Evolutionary conservation across 2,888 invertebrate species (phyloP).

Genomic region (Athalia cordata): DNA sequence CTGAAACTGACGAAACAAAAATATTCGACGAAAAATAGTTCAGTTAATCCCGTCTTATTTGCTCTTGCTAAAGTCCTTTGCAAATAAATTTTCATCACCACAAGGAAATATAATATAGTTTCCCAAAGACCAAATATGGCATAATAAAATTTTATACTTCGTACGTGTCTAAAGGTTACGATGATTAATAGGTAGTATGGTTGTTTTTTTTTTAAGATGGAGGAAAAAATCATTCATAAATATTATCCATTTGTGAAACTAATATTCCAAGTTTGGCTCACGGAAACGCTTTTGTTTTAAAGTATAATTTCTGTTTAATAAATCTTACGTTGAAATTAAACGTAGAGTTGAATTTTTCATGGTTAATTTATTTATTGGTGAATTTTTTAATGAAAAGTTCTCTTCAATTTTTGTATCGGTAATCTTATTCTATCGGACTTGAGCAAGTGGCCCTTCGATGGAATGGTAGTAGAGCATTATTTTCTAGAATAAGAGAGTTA

Average conservation of each 20-base stretch:
- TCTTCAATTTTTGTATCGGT: neutral
- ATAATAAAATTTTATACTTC: too few relatives aligned
- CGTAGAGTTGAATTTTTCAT: too few relatives aligned
- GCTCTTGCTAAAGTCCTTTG: conserved; percentile 22
- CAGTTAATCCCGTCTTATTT: neutral
- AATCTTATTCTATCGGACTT: neutral
- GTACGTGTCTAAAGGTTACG: too few relatives aligned
- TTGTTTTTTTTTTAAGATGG: neutral
- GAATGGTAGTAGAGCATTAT: conserved; percentile 33
- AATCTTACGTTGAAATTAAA: neutral
- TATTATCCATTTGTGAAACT: neutral
- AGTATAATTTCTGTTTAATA: neutral
- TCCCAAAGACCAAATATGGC: neutral
- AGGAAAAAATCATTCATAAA: neutral
- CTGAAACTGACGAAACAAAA: conserved; percentile 8
- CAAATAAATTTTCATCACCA: neutral
- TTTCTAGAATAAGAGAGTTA: conserved; percentile 11
- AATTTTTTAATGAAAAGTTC: neutral
- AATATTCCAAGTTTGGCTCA: too few relatives aligned
- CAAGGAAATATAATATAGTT: neutral
- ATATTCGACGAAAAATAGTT: conserved; percentile 15
- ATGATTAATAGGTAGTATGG: neutral
- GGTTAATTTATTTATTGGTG: neutral
- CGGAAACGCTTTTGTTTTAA: neutral
- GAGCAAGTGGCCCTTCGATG: conserved; percentile 3